These are phyloP conservation scores for Lasius fuliginosus DNA, from an alignment of 2,888 invertebrate genomes.

Conservation along the genomic window DNA sequence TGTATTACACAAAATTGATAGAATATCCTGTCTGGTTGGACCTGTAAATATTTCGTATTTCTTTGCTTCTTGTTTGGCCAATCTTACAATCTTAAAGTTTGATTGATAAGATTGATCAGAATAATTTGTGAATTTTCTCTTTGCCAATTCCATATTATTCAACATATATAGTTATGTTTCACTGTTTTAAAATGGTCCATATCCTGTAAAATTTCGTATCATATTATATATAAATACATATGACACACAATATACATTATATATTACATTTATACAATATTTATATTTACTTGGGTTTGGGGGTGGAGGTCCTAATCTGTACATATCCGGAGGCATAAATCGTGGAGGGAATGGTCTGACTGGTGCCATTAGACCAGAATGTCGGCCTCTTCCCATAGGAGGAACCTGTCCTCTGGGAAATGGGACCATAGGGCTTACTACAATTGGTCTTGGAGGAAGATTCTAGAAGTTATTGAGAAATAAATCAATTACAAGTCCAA, in stretches of 20 bases:
- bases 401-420: conserved; percentile 72
- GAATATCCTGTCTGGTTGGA: not conserved
- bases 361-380: conserved; percentile 69
- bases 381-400: conserved; percentile 68
- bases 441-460: conserved; percentile 76
- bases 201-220: conserved; percentile 59
- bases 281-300: conserved; percentile 64
- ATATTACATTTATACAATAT: not conserved
- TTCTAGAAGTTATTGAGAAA: conserved; percentile 49
- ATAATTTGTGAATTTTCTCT: not conserved
- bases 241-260: not conserved
- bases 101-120: not conserved
- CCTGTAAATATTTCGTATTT: not conserved
- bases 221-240: not conserved
- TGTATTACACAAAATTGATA: not conserved
- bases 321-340: conserved; percentile 73
- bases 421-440: conserved; percentile 75
- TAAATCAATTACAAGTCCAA: conserved; percentile 3
- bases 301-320: conserved; percentile 59
- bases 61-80: not conserved
- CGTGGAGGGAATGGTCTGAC: conserved; percentile 76
- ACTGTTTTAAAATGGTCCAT: conserved; percentile 59
- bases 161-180: not conserved
- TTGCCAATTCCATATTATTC: not conserved
- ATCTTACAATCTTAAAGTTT: not conserved